Conservation (phyloP, 92 coral and sea anemone species). For the Phymanthus crucifer region DNA sequence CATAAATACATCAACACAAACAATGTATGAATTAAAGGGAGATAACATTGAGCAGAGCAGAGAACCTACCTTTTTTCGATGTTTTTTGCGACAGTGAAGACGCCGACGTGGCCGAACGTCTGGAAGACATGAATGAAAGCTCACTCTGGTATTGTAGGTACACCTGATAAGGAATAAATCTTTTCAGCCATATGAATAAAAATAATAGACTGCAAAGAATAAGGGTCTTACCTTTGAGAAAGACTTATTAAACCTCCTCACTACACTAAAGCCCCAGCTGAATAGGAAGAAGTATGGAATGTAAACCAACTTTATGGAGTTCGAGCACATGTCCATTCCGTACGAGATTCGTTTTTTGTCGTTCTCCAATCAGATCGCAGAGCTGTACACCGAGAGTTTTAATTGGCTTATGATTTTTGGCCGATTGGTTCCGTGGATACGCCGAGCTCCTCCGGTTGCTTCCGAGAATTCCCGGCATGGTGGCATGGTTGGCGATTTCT, state of each 20-base stretch:
- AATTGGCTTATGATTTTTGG: constrained; percentile 25
- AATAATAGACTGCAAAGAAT: constrained; percentile 17
- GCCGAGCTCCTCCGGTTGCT: background rate
- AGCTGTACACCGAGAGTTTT: constrained; percentile 15
- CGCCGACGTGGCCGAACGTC: constrained; percentile 18
- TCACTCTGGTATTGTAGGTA: constrained; percentile 14
- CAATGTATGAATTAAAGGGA: constrained; percentile 17
- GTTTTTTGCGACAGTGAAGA: background rate
- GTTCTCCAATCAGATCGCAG: constrained; percentile 18
- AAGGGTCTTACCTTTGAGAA: constrained; percentile 12
- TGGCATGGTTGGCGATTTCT: background rate
- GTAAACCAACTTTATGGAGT: constrained; percentile 25
- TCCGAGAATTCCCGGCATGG: background rate
- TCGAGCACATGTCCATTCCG: constrained; percentile 30
- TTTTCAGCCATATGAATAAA: constrained; percentile 19
- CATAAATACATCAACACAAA: constrained; percentile 19
- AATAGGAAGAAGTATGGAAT: constrained; percentile 6
- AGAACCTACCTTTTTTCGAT: constrained; percentile 20
- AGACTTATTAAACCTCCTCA: background rate
- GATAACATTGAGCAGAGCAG: constrained; percentile 23
- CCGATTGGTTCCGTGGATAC: constrained; percentile 16
- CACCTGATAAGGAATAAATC: constrained; percentile 15
- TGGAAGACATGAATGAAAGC: constrained; percentile 25
- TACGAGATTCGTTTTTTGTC: constrained; percentile 13
- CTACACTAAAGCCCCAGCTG: background rate